Percentiles rank a stretch among this genome's conserved stretches.
Conservation (phyloP, 2,797 vertebrate species). For the Neostethus bicornis region DNA sequence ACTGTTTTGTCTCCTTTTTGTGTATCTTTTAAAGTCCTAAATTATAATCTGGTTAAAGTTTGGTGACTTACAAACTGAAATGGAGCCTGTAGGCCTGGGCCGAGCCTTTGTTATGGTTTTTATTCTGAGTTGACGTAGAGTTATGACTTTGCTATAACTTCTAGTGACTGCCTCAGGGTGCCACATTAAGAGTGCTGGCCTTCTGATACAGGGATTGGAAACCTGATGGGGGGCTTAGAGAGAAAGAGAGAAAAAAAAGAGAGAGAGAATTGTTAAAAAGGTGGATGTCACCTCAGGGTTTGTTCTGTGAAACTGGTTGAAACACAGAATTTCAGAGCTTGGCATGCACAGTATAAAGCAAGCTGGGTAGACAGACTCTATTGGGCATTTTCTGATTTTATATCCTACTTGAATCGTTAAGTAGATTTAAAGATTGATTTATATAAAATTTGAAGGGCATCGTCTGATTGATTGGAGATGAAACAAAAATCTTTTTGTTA, state of each 20-base stretch:
- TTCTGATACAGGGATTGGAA: constrained; percentile 34
- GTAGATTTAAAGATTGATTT: not conserved
- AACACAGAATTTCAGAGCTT: not conserved
- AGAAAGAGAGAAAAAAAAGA: no score
- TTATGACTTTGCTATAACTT: constrained; percentile 64
- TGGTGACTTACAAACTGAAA: not conserved
- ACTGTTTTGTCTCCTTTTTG: not conserved
- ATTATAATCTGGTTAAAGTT: not conserved
- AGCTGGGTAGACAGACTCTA: not conserved
- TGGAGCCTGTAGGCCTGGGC: constrained; percentile 1
- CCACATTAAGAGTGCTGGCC: constrained; percentile 49
- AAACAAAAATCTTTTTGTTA: no score
- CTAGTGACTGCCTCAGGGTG: constrained; percentile 26
- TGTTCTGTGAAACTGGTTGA: constrained; percentile 4
- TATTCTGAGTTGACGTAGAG: constrained; percentile 41
- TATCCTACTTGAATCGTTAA: not conserved
- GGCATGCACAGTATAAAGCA: not conserved
- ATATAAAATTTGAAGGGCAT: constrained; percentile 26
- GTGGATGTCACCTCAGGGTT: constrained; percentile 41
- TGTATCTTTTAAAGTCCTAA: not conserved
- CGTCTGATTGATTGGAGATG: no score
- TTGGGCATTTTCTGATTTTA: not conserved
- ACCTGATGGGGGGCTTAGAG: constrained; percentile 25
- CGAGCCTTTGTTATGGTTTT: constrained; percentile 8
- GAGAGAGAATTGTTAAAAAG: constrained; percentile 47